Base-by-base conservation (phyloP, 2,797 vertebrate genomes). In the Cryptoblepharus egeriae region DNA sequence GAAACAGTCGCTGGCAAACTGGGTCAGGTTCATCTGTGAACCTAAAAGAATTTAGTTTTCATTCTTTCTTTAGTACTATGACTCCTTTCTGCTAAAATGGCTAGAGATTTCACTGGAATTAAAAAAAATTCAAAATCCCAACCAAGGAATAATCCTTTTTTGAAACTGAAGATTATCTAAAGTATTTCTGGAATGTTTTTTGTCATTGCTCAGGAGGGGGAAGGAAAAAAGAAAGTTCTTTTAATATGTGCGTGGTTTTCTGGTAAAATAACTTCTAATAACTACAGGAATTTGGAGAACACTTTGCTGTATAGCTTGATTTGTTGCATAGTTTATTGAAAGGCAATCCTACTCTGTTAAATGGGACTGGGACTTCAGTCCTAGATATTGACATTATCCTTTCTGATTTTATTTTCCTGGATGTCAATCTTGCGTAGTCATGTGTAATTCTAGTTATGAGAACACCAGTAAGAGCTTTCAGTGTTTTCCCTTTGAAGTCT, bases 341-440 rank as follows among this genome's bases (percentile, higher is more conserved):
- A 22, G 15, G 30, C 49, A 65, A 49, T 52, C 39, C n/a, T 5
- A 81, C 7, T 57, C 64, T 65, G 30, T 32, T 67, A 32, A 35
- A 24, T 58, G 55, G 55, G 32, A 16, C 32, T 30, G 24, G n/a
- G 52, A 35, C 20, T 55, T 76, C 80, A 86, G 39, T 49, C 88
- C 24, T 26, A 35, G 63, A 60, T 2, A 74, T 39, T 87, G 1
- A 67, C 71, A 79, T 78, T 70, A 69, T 13, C 60, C 2, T 55
- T 84, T 82, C n/a, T 75, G 3, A 9, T 75, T 1, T 73, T 77
- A 57, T 80, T 81, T 77, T 61, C 79, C 58, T 63, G 78, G 49
- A 8, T 87, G 78, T 39, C 67, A 61, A 6, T 87, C 69, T 45
- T 86, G 49, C 3, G 1, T 22, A 7, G 75, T 85, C 82, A 72